Percentiles rank a stretch among this genome's conserved stretches.
phyloP scores from a whole-genome alignment of 1,140 invertebrate genomes.

The Paralvinella palmiformis region DNA sequence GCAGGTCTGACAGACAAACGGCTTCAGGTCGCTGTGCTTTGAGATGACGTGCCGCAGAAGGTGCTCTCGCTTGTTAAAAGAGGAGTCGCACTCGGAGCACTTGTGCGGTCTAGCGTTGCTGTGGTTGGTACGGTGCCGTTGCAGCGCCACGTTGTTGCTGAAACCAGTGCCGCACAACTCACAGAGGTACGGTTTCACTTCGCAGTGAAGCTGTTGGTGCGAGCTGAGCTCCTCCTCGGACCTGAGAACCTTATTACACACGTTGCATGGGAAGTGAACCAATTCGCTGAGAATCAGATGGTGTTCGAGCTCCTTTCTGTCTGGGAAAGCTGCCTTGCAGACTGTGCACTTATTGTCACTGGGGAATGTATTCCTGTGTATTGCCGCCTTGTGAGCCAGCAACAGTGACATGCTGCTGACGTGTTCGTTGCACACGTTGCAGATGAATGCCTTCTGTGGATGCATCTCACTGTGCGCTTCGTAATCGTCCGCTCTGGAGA shows the following conservation, averaged over 20 bases:
- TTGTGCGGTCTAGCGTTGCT: not conserved
- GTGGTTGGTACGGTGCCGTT: not conserved
- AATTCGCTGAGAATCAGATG: not conserved
- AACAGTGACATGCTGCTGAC: not conserved
- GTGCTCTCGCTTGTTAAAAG: conserved; percentile 13
- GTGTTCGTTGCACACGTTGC: conserved; percentile 9
- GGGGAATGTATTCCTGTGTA: not conserved
- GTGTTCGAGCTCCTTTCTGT: not conserved
- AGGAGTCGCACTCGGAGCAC: not conserved
- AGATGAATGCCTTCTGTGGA: conserved; percentile 10
- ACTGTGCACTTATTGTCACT: not conserved
- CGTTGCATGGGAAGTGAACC: not conserved
- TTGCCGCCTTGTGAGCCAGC: conserved; percentile 2
- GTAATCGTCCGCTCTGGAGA: not conserved
- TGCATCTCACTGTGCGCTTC: not conserved
- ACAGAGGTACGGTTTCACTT: not conserved
- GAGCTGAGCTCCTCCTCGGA: not conserved
- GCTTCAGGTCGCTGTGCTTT: conserved; percentile 2
- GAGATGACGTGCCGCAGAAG: conserved; percentile 9
- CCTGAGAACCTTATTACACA: not conserved
- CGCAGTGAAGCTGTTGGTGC: not conserved
- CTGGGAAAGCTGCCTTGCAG: not conserved
- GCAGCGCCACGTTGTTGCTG: not conserved
- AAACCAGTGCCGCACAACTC: conserved; percentile 9
- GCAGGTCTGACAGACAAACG: conserved; percentile 13